A percentile compares a stretch with the other conserved stretches of the same genome.
Evolutionary conservation across 2,113 vertebrate genomes (phyloP).

Genomic region (Theristicus caerulescens): DNA sequence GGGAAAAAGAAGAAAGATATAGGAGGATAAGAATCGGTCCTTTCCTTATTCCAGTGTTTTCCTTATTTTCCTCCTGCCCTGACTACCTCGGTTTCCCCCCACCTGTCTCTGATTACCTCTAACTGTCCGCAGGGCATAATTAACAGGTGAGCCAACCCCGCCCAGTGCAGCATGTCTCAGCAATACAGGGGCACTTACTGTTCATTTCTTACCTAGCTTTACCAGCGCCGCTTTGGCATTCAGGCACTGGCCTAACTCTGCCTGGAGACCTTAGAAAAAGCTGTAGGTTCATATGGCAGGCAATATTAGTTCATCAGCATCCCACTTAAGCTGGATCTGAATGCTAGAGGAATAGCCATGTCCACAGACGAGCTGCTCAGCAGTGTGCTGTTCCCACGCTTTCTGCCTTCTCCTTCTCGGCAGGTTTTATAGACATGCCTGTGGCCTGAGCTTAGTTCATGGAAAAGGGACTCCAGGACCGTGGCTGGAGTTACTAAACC

Average conservation of each 20-base stretch:
- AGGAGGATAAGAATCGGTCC: not conserved
- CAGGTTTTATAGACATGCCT: not conserved
- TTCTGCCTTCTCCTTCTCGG: not conserved
- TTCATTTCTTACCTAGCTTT: not conserved
- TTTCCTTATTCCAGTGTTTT: not conserved
- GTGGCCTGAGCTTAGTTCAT: not conserved
- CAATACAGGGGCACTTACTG: too few relatives aligned
- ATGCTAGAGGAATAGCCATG: not conserved
- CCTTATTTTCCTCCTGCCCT: not conserved
- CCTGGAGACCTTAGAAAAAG: not conserved
- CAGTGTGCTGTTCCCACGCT: accelerated
- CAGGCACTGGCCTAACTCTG: not conserved
- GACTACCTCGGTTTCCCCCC: not conserved
- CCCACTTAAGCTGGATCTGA: not conserved
- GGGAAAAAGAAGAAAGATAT: not conserved
- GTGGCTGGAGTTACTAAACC: not conserved
- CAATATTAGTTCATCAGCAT: not conserved
- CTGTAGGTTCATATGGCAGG: not conserved
- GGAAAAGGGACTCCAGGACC: not conserved
- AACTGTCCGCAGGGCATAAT: not conserved
- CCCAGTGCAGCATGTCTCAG: not conserved
- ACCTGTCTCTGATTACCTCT: not conserved
- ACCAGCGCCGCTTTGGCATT: not conserved
- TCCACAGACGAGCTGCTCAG: not conserved
- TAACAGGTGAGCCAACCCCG: not conserved